Evolutionary conservation across 2,113 vertebrate species (phyloP).

Genomic region (Thalassarche chlororhynchos): DNA sequence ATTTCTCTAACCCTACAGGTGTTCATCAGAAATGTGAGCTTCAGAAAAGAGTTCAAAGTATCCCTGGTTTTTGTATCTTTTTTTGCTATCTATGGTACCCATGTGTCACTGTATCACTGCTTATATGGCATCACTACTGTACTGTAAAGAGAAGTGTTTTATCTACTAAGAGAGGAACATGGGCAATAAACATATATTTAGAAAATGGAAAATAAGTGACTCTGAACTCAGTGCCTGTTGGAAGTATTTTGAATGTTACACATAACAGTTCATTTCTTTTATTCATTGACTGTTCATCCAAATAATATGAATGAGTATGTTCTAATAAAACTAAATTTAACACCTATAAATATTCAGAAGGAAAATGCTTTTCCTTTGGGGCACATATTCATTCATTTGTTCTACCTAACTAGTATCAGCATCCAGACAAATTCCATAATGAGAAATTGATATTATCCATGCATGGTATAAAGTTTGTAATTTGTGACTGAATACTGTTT

Average conservation of each 20-base stretch:
- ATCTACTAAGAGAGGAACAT: background rate
- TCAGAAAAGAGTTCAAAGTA: background rate
- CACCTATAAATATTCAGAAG: conserved; percentile 49
- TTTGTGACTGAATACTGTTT: background rate
- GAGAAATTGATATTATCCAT: background rate
- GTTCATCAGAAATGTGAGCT: background rate
- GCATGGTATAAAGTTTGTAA: background rate
- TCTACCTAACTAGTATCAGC: background rate
- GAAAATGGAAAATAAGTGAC: conserved; percentile 8
- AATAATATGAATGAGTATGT: background rate
- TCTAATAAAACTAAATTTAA: conserved; percentile 31
- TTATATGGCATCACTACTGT: background rate
- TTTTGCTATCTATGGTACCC: background rate
- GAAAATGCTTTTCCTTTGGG: conserved; percentile 25
- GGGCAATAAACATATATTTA: background rate
- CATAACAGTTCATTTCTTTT: conserved; percentile 15
- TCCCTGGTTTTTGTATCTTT: background rate
- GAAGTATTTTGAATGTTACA: conserved; percentile 22
- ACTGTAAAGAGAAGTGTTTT: background rate
- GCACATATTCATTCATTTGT: conserved; percentile 17
- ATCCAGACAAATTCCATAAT: background rate
- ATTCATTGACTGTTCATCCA: background rate
- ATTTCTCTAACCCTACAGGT: background rate
- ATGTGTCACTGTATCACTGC: background rate
- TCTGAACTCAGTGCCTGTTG: background rate